These are phyloP conservation scores for Sebastolobus altivelis DNA, from an alignment of 2,797 vertebrate genomes.

Conservation along the genomic window DNA sequence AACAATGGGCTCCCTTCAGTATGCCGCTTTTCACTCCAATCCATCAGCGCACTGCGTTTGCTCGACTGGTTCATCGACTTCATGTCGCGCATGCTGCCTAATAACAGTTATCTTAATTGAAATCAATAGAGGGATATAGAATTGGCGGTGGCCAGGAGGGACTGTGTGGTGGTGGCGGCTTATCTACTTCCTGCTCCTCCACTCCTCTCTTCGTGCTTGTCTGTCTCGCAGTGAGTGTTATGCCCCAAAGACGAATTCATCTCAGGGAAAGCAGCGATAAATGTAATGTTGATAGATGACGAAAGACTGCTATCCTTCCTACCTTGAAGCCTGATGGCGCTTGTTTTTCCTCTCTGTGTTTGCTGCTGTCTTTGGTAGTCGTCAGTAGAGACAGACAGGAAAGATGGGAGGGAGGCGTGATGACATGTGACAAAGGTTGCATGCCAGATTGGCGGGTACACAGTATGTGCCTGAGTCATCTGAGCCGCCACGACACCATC, in stretches of 20 bases:
- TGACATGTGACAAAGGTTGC: conserved; percentile 74
- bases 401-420: conserved; percentile 74
- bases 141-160: conserved; percentile 48
- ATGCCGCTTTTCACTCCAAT: conserved; percentile 32
- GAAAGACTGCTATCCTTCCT: not conserved
- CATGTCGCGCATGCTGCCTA: conserved; percentile 53
- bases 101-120: conserved; percentile 80
- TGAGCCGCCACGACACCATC: conserved; percentile 57
- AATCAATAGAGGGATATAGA: conserved; percentile 70
- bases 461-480: conserved; percentile 75
- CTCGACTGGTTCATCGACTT: conserved; percentile 56
- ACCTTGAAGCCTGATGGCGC: not conserved
- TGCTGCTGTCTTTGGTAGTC: conserved; percentile 38
- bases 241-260: not conserved
- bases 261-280: not conserved
- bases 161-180: conserved; percentile 6
- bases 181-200: conserved; percentile 32
- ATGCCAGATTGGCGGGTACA: conserved; percentile 79
- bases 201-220: conserved; percentile 12
- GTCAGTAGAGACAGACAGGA: conserved; percentile 63
- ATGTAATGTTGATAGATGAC: conserved; percentile 17
- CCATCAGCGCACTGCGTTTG: conserved; percentile 46
- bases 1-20: conserved; percentile 52
- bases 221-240: not conserved
- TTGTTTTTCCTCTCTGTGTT: conserved; percentile 39